Conservation (phyloP, 1,140 invertebrate species). For the Sitodiplosis mosellana region DNA sequence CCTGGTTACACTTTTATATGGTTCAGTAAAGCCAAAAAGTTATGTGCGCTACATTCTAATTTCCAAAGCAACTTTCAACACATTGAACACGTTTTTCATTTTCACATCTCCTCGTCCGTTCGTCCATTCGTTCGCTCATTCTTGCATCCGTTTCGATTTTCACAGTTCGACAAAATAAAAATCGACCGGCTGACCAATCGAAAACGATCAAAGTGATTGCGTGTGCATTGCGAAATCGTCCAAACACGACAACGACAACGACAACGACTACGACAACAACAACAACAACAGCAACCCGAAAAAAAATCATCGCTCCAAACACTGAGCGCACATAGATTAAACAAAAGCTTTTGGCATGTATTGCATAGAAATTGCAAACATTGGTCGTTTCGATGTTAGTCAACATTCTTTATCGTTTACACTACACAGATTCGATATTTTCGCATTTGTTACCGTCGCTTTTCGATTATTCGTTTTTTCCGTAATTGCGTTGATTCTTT, state of each 20-base stretch:
- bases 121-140: too few species aligned
- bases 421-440: neutral
- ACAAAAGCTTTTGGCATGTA: neutral
- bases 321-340: too few species aligned
- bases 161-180: conserved; percentile 8
- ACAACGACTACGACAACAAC: too few species aligned
- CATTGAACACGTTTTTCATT: too few species aligned
- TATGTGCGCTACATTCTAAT: too few species aligned
- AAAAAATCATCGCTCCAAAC: too few species aligned
- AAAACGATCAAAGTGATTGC: conserved; percentile 9
- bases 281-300: too few species aligned
- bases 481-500: conserved; percentile 4
- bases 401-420: neutral
- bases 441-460: neutral
- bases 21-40: too few species aligned
- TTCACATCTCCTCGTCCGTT: conserved; percentile 3
- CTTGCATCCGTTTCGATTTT: too few species aligned
- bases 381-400: too few species aligned
- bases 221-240: conserved; percentile 12
- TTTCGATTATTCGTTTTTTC: conserved; percentile 4
- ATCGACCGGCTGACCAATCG: conserved; percentile 21
- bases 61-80: too few species aligned
- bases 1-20: too few species aligned
- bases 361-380: conserved; percentile 5
- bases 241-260: conserved; percentile 11